These are phyloP conservation scores for Recurvirostra avosetta DNA, from an alignment of 2,113 vertebrate species.

Conservation along the genomic window DNA sequence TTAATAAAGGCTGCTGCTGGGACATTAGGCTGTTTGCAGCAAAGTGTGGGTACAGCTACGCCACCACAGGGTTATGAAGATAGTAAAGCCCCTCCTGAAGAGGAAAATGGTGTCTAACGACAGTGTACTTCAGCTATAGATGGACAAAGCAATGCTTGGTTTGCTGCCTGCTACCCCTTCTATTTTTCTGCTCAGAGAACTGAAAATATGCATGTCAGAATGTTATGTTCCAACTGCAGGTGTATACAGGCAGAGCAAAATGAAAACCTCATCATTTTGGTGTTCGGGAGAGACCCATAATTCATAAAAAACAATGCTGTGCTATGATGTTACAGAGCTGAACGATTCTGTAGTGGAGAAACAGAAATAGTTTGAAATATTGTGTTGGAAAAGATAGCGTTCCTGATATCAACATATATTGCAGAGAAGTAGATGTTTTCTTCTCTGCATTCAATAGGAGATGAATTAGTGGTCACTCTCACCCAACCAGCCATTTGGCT, in stretches of 20 bases:
- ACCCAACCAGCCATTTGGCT: neutral
- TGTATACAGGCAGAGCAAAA: neutral
- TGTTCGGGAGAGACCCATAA: neutral
- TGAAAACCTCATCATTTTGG: neutral
- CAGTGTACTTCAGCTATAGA: neutral
- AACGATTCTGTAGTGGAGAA: neutral
- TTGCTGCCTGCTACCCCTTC: neutral
- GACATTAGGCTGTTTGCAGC: neutral
- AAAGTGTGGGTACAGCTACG: neutral
- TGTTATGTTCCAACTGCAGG: neutral
- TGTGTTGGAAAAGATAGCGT: neutral
- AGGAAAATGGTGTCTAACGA: rapidly evolving
- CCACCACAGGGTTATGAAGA: neutral
- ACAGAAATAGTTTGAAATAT: neutral
- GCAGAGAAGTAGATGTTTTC: neutral
- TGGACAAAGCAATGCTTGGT: neutral
- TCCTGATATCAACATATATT: neutral
- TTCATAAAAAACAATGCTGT: neutral
- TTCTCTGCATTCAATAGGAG: neutral
- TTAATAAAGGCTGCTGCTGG: neutral
- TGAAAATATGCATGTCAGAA: neutral
- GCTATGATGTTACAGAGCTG: neutral
- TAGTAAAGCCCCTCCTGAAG: neutral
- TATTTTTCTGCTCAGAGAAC: neutral
- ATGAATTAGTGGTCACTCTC: neutral